Conservation (phyloP, 92 coral and sea anemone genomes). For the Porites rus region DNA sequence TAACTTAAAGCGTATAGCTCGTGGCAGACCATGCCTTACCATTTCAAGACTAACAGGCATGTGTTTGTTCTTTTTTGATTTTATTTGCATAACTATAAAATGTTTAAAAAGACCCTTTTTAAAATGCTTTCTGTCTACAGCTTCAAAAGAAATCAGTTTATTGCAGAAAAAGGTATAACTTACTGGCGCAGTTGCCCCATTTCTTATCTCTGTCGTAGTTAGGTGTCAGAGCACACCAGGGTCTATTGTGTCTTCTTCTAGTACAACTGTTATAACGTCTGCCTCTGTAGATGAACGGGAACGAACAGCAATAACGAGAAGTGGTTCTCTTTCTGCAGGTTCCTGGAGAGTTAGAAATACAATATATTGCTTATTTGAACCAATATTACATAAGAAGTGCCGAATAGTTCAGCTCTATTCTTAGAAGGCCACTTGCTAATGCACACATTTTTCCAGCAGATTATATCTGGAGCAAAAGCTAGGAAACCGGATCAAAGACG, state of each 20-base stretch:
- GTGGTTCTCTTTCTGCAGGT: conserved; percentile 36
- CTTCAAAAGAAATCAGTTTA: too few species aligned
- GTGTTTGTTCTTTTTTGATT: too few species aligned
- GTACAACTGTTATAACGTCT: conserved; percentile 44
- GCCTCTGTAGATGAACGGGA: conserved; percentile 60
- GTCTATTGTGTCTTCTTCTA: conserved; percentile 25
- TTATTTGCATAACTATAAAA: too few species aligned
- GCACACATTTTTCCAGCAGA: too few species aligned
- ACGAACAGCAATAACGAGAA: conserved; percentile 43
- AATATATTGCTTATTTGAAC: neutral
- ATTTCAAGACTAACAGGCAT: too few species aligned
- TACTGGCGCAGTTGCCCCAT: conserved; percentile 51
- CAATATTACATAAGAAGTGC: neutral
- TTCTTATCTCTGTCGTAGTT: conserved; percentile 48
- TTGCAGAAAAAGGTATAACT: neutral
- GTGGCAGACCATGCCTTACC: too few species aligned
- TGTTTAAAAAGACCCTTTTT: neutral
- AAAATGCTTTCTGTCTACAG: neutral
- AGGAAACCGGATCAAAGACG: too few species aligned
- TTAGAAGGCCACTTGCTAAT: too few species aligned
- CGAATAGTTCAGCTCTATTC: too few species aligned
- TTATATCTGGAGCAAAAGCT: too few species aligned
- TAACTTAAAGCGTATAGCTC: too few species aligned
- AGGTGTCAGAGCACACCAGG: conserved; percentile 56
- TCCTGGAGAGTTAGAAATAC: conserved; percentile 11